These are phyloP conservation scores for Camelus dromedarius DNA, from an alignment of 2,113 vertebrate species.

Conservation along the genomic window DNA sequence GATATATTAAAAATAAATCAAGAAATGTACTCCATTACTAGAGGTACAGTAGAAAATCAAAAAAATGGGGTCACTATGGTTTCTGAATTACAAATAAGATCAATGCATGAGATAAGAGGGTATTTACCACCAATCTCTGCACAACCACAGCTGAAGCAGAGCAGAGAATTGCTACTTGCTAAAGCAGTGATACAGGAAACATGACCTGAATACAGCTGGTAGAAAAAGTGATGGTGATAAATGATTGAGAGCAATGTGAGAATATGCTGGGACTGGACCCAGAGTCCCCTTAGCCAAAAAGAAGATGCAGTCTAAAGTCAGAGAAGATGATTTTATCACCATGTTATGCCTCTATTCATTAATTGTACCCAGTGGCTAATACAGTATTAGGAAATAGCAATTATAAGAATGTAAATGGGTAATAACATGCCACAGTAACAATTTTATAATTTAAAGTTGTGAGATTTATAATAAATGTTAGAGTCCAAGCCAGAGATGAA, in stretches of 20 bases:
- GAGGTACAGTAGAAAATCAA: not conserved
- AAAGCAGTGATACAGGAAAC: not conserved
- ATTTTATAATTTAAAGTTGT: not conserved
- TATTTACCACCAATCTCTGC: not conserved
- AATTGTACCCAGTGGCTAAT: not conserved
- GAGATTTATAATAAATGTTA: not conserved
- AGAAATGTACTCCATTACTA: not conserved
- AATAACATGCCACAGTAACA: not conserved
- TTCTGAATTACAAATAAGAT: conserved; percentile 48
- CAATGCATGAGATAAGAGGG: not conserved
- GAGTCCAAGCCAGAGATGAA: not conserved
- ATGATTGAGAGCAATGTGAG: not conserved
- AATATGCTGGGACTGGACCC: not conserved
- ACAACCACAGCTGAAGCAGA: not conserved
- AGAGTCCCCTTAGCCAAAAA: not conserved
- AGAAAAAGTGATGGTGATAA: not conserved
- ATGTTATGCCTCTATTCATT: not conserved
- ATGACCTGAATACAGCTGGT: not conserved
- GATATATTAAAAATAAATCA: not conserved
- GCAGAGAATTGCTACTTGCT: not conserved
- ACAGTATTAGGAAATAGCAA: not conserved
- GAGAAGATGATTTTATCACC: not conserved
- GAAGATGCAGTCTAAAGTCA: not conserved
- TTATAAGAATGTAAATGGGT: not conserved
- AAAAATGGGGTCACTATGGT: conserved; percentile 26